These are phyloP conservation scores for Gastrophysa polygoni DNA, from an alignment of 2,888 invertebrate genomes.

Conservation along the genomic window DNA sequence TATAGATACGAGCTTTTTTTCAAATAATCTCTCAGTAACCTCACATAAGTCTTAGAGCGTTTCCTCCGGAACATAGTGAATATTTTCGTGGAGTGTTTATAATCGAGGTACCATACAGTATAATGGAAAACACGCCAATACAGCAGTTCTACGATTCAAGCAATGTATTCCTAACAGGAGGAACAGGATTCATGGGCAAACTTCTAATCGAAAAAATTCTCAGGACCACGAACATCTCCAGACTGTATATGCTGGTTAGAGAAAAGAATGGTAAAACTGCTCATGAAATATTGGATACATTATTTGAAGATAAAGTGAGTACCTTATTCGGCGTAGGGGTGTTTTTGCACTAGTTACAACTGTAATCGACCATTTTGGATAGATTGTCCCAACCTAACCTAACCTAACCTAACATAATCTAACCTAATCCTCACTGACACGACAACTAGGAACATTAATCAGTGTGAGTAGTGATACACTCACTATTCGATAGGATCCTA, in stretches of 20 bases:
- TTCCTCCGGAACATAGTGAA: not conserved
- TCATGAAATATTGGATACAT: constrained; percentile 66
- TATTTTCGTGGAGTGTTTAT: no score
- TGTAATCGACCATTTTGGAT: no score
- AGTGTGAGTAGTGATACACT: no score
- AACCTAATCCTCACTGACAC: no score
- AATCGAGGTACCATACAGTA: no score
- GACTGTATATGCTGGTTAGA: constrained; percentile 62
- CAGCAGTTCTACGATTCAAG: constrained; percentile 51
- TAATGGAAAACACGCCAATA: constrained; percentile 37
- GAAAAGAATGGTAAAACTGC: constrained; percentile 66
- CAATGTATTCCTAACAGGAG: constrained; percentile 51
- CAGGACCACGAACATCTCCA: constrained; percentile 51
- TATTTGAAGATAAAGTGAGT: constrained; percentile 68
- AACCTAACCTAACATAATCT: no score
- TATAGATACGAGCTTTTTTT: not conserved
- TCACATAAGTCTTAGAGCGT: not conserved
- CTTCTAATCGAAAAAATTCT: constrained; percentile 60
- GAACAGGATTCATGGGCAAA: constrained; percentile 10
- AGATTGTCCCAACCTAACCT: no score
- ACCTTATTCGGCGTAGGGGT: no score
- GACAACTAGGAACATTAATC: no score
- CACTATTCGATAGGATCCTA: no score
- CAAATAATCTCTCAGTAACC: not conserved
- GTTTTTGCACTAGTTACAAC: no score